Base-by-base conservation (phyloP, 2,888 invertebrate species). In the Sceliomorpha sp. region DNA sequence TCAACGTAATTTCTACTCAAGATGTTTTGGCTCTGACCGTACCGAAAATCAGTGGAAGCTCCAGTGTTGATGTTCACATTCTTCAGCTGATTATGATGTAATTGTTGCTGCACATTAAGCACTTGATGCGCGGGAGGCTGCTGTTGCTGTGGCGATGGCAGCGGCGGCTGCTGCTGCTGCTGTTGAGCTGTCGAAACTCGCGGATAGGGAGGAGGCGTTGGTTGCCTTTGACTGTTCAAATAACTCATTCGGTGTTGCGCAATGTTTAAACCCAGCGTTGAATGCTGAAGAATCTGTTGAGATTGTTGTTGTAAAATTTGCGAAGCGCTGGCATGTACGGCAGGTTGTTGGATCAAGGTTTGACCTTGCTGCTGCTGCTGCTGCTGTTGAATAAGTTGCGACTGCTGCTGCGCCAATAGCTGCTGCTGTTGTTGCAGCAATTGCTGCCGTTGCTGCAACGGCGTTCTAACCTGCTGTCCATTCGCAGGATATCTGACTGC, bases 11-110 rank as follows among this genome's bases (percentile, higher is more conserved):
- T 88, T 83, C 88, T 83, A 67, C 86, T 88, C 26, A 88, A 78
- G 26, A 87, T 87, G 71, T 88, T 88, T 66, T 88, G 88, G 69
- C 86, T 88, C 59, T 87, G 88, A 48, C 88, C 87, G 48, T 88
- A 87, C 39, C 87, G 88, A 77, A 87, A 88, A 76, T 88, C 88
- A 67, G 77, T 85, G 32, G 82, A 85, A 36, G 85, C 83, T 40
- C 83, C 83, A 1, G 85, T 83, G 55, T 87, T 87, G 6, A 87
- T 77, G 50, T 87, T 88, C 13, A 81, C 70, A 37, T 83, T 87
- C 51, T 88, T 88, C 44, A 85, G 62, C 64, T 87, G 87, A 75
- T 88, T 88, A 60, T 88, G 88, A 74, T 88, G 87, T 17, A 87
- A 72, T 31, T 88, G 88, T 34, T 87, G 88, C 45, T 88, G 88